phyloP scores from a whole-genome alignment of 1,140 invertebrate species.

The Bombus soroeensis region DNA sequence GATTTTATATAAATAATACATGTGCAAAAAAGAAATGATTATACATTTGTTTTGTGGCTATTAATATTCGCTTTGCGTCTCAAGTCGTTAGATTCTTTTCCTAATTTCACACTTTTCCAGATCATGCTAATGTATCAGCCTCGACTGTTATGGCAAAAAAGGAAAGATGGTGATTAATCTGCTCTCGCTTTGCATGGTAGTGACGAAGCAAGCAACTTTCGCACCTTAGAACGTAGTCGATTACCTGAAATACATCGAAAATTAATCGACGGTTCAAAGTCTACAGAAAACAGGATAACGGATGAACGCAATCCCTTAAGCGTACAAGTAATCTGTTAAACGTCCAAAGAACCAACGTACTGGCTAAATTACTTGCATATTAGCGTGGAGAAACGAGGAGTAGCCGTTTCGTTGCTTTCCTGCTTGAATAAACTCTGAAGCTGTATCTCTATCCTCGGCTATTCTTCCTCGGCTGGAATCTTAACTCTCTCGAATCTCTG shows the following conservation, averaged over 20 bases:
- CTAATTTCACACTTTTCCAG: constrained; percentile 20
- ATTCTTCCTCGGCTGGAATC: not conserved
- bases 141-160: not conserved
- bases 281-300: too few relatives aligned
- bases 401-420: not conserved
- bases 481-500: not conserved
- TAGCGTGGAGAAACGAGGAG: not conserved
- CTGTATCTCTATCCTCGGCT: too few relatives aligned
- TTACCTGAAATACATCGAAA: not conserved
- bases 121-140: not conserved
- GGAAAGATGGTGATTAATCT: not conserved
- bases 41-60: not conserved
- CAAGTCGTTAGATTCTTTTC: not conserved
- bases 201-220: not conserved
- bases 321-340: not conserved
- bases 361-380: not conserved
- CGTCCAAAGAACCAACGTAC: not conserved
- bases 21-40: not conserved
- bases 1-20: not conserved
- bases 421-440: not conserved
- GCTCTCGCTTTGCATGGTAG: constrained; percentile 41
- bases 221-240: not conserved
- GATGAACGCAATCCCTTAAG: not conserved
- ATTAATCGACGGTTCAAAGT: not conserved
- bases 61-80: constrained; percentile 2